Evolutionary conservation across 2,113 vertebrate genomes (phyloP).

Genomic region (Leucoraja erinaceus): DNA sequence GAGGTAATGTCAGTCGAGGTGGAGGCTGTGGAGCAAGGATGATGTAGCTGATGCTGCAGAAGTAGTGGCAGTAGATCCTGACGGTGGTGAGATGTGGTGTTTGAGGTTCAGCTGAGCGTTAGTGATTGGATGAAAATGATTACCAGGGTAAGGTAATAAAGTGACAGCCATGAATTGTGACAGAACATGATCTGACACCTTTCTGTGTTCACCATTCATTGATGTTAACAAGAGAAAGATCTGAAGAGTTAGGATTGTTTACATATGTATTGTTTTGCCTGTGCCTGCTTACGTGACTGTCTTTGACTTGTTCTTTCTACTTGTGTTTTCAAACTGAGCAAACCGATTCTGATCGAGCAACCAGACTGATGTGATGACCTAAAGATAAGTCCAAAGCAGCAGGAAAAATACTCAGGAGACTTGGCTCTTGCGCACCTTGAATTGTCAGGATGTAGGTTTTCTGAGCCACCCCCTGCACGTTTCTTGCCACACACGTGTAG

Average conservation of each 20-base stretch:
- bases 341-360: neutral
- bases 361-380: neutral
- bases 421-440: conserved; percentile 62
- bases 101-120: neutral
- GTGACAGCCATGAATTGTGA: neutral
- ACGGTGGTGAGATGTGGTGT: neutral
- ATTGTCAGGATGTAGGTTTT: conserved; percentile 80
- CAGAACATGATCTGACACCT: neutral
- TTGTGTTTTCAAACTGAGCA: neutral
- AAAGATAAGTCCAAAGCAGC: neutral
- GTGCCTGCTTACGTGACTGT: neutral
- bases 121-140: neutral
- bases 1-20: neutral
- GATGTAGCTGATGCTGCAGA: neutral
- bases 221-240: neutral
- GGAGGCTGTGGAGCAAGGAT: neutral
- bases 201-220: neutral
- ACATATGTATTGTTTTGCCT: neutral
- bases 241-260: neutral
- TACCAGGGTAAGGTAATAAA: no score
- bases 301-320: neutral
- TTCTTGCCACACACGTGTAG: conserved; percentile 82
- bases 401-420: neutral
- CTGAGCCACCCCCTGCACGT: conserved; percentile 73
- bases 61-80: neutral